phyloP scores from a whole-genome alignment of 2,888 invertebrate genomes.

The Drosophila infuscata region DNA sequence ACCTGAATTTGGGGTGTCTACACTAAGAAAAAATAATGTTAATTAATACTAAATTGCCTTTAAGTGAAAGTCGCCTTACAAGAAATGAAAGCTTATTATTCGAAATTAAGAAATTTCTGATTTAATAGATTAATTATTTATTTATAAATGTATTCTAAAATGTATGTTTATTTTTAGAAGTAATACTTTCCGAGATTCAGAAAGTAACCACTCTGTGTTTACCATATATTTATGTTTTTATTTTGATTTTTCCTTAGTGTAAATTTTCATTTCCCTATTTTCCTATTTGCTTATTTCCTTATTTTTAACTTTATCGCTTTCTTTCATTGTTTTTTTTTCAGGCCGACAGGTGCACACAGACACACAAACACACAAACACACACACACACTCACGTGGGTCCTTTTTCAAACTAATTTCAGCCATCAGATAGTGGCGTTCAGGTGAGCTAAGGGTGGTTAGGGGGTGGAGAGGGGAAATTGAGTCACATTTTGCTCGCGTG shows the following conservation, averaged over 20 bases:
- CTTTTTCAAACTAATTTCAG: conserved; percentile 71
- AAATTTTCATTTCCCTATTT: neutral
- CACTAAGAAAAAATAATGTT: neutral
- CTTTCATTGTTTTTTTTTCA: conserved; percentile 7
- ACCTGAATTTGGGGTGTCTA: conserved; percentile 7
- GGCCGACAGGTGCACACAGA: conserved; percentile 69
- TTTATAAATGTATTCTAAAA: too few relatives aligned
- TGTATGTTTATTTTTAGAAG: neutral
- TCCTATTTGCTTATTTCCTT: conserved; percentile 8
- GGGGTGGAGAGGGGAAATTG: neutral
- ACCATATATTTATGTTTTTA: too few relatives aligned
- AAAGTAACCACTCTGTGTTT: neutral
- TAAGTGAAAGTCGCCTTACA: neutral
- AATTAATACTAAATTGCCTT: neutral
- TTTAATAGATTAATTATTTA: too few relatives aligned
- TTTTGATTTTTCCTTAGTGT: neutral
- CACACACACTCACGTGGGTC: conserved; percentile 39
- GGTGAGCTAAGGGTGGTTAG: neutral
- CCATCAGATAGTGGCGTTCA: conserved; percentile 38
- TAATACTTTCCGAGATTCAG: neutral
- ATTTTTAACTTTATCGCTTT: conserved; percentile 24
- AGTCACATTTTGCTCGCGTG: conserved; percentile 52
- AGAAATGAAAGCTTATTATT: neutral
- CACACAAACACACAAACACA: neutral
- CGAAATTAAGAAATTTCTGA: neutral